Conservation (phyloP, 2,113 vertebrate species). For the Phaetusa simplex region DNA sequence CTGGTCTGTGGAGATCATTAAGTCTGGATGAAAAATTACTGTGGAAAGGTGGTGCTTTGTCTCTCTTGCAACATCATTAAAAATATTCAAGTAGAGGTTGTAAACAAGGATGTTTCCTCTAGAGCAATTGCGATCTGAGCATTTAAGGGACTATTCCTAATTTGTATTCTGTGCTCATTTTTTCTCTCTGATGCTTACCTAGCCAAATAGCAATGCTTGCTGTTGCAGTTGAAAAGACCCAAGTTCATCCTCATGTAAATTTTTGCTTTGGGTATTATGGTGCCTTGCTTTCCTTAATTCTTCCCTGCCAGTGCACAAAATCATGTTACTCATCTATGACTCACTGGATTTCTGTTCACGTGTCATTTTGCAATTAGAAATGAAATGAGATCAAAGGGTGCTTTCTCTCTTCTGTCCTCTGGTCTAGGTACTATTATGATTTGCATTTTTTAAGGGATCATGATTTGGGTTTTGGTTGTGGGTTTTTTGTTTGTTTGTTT, state of each 20-base stretch:
- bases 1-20: conserved; percentile 19
- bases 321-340: neutral
- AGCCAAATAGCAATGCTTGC: neutral
- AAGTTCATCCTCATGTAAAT: neutral
- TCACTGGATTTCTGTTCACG: neutral
- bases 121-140: neutral
- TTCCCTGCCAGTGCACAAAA: neutral
- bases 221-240: neutral
- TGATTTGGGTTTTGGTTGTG: neutral
- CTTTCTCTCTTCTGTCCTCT: neutral
- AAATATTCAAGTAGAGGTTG: neutral
- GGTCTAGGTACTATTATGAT: neutral
- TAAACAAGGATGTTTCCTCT: neutral
- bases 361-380: neutral
- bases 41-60: neutral
- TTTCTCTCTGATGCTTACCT: neutral
- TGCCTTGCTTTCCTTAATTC: neutral
- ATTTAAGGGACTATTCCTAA: neutral
- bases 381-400: neutral
- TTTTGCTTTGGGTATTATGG: neutral
- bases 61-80: neutral
- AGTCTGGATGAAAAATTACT: neutral
- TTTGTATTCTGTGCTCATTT: neutral
- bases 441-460: neutral
- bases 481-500: neutral